Evolutionary conservation across 2,797 vertebrate species (phyloP).

Genomic region (Pelodytes ibericus): DNA sequence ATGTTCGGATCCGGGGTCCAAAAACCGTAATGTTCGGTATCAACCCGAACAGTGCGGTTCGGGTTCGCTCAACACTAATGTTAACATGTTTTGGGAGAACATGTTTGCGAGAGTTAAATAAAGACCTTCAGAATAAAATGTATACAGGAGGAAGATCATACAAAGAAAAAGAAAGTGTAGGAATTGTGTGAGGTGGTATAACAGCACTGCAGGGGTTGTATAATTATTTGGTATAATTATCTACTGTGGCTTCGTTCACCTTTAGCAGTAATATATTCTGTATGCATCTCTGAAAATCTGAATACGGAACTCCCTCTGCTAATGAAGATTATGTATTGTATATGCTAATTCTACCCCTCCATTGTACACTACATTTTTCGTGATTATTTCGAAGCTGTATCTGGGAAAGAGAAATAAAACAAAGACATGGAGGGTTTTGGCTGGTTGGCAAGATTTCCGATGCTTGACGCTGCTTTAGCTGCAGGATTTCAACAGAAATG

Average conservation of each 20-base stretch:
- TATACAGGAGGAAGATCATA: constrained; percentile 1
- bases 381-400: constrained; percentile 43
- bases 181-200: neutral
- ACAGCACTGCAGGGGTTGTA: constrained; percentile 8
- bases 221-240: constrained; percentile 50
- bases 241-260: constrained; percentile 43
- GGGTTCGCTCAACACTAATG: no score
- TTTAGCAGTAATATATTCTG: constrained; percentile 48
- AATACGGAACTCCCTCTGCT: constrained; percentile 48
- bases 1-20: no score
- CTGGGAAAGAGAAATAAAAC: constrained; percentile 33
- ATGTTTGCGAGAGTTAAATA: constrained; percentile 20
- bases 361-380: constrained; percentile 45
- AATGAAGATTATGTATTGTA: constrained; percentile 55
- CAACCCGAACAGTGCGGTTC: no score
- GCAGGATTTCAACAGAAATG: constrained; percentile 1
- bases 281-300: constrained; percentile 22
- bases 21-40: no score
- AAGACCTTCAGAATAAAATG: neutral
- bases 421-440: constrained; percentile 16
- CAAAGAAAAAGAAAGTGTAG: neutral
- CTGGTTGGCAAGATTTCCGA: constrained; percentile 21
- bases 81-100: no score
- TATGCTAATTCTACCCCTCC: constrained; percentile 51
- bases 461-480: constrained; percentile 14